Conservation (phyloP, 2,797 vertebrate genomes). For the Triplophysa bombifrons region DNA sequence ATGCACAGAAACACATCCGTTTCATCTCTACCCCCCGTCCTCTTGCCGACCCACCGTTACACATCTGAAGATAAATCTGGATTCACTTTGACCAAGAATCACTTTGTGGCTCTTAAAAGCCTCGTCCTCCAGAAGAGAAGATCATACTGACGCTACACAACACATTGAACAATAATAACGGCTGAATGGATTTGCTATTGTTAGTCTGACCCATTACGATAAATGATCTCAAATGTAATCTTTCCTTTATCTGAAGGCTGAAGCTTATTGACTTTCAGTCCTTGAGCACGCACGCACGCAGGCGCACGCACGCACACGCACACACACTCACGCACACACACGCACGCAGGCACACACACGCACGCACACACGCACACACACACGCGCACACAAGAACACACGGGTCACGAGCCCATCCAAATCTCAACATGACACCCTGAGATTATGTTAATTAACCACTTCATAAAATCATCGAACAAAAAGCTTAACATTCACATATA, state of each 20-base stretch:
- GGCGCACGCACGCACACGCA: neutral
- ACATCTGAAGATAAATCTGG: neutral
- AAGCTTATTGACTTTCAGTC: constrained; percentile 38
- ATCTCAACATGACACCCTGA: too few species aligned
- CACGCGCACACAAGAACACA: too few species aligned
- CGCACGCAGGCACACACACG: too few species aligned
- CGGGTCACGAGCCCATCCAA: too few species aligned
- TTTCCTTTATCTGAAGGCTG: neutral
- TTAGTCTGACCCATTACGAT: constrained; percentile 36
- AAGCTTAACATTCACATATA: too few species aligned
- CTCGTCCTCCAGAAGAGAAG: neutral
- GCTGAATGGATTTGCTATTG: constrained; percentile 33
- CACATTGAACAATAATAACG: neutral
- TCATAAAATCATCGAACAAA: too few species aligned
- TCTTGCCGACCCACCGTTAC: too few species aligned
- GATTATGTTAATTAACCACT: too few species aligned
- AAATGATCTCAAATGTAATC: constrained; percentile 28
- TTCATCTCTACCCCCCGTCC: too few species aligned
- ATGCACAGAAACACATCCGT: neutral
- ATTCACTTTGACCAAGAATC: constrained; percentile 1
- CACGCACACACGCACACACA: too few species aligned
- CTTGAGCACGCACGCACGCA: neutral
- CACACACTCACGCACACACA: too few species aligned
- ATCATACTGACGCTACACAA: constrained; percentile 10
- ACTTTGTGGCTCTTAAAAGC: neutral